Evolutionary conservation across 2,888 invertebrate genomes (phyloP).

Genomic region (Sipha maydis): DNA sequence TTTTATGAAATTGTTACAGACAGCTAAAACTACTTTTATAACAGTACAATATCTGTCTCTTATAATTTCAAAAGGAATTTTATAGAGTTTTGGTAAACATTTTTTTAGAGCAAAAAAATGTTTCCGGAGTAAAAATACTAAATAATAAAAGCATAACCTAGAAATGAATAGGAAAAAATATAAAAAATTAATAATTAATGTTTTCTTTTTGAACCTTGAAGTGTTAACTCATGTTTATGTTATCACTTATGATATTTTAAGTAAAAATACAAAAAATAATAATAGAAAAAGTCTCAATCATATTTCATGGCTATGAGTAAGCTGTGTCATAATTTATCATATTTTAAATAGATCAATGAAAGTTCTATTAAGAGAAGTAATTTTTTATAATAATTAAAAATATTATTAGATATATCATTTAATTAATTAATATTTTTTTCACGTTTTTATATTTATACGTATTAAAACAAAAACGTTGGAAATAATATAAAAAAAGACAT

Average conservation of each 20-base stretch:
- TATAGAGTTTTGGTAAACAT: background rate
- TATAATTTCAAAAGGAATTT: background rate
- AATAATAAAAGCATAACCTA: background rate
- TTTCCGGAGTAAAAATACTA: background rate
- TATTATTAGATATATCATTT: too few relatives aligned
- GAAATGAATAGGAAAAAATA: background rate
- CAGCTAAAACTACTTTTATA: too few relatives aligned
- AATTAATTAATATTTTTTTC: too few relatives aligned
- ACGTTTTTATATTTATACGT: too few relatives aligned
- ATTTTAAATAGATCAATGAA: too few relatives aligned
- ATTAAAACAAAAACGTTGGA: too few relatives aligned
- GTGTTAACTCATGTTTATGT: background rate
- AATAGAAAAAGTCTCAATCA: background rate
- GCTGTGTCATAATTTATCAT: background rate
- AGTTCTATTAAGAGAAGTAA: too few relatives aligned
- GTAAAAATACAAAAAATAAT: background rate
- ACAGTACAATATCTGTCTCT: too few relatives aligned
- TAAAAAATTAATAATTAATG: background rate
- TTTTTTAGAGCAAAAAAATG: background rate
- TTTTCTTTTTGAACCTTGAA: background rate
- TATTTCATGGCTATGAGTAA: background rate
- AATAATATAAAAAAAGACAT: too few relatives aligned
- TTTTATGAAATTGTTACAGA: too few relatives aligned
- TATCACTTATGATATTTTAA: background rate
- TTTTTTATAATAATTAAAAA: too few relatives aligned